Evolutionary conservation across 2,113 vertebrate species (phyloP).

Genomic region (Isichthys henryi): DNA sequence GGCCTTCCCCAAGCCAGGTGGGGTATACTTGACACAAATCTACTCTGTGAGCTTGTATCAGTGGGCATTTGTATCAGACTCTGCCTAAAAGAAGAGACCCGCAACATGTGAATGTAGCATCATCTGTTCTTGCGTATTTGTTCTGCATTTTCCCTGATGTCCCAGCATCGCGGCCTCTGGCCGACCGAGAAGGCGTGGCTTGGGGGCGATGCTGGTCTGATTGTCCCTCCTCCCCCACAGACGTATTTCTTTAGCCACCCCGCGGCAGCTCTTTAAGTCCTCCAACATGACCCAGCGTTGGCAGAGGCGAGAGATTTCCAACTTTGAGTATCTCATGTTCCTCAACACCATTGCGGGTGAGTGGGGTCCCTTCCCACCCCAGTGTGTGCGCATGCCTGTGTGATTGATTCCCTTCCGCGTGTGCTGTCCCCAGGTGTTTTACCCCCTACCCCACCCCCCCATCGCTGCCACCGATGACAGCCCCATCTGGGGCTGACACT

Average conservation of each 20-base stretch:
- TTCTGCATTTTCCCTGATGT: too few species aligned
- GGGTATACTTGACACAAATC: constrained; percentile 7
- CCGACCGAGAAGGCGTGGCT: not conserved
- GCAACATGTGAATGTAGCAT: not conserved
- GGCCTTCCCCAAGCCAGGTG: constrained; percentile 97
- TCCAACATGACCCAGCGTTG: constrained; percentile 99
- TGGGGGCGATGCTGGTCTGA: constrained; percentile 17
- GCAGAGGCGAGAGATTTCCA: constrained; percentile 97
- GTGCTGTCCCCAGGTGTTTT: not conserved
- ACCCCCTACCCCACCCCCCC: not conserved
- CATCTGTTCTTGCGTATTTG: not conserved
- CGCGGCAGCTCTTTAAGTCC: constrained; percentile 98
- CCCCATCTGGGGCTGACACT: constrained; percentile 10
- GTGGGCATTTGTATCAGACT: not conserved
- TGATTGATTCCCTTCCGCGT: not conserved
- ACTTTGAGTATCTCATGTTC: constrained; percentile 99
- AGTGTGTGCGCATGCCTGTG: not conserved
- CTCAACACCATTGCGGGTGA: constrained; percentile 98
- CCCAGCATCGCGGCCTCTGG: not conserved
- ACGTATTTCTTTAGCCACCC: constrained; percentile 93
- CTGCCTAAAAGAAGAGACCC: not conserved
- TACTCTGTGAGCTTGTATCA: not conserved
- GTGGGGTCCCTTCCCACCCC: not conserved
- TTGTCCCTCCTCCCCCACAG: constrained; percentile 50
- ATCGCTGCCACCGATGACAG: not conserved